These are phyloP conservation scores for Brassicogethes aeneus DNA, from an alignment of 2,888 invertebrate species.

Conservation along the genomic window DNA sequence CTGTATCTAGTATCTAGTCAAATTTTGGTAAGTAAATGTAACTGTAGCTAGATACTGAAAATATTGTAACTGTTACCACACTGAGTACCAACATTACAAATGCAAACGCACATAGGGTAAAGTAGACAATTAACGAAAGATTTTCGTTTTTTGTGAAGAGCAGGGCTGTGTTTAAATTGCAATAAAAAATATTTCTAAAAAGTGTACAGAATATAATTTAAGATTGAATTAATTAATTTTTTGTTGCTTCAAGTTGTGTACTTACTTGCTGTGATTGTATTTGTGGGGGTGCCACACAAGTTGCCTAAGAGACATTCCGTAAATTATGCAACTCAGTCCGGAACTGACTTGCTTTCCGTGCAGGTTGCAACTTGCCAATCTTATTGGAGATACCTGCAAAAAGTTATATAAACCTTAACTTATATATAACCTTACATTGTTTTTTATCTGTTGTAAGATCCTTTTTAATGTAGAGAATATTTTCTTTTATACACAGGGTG, in stretches of 20 bases:
- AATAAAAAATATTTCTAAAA: no score
- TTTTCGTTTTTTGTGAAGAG: background rate
- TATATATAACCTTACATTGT: no score
- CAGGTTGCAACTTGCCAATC: constrained; percentile 87
- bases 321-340: constrained; percentile 76
- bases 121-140: constrained; percentile 3
- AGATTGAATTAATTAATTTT: no score
- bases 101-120: background rate
- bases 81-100: constrained; percentile 8
- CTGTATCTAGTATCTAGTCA: background rate
- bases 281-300: constrained; percentile 38
- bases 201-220: no score
- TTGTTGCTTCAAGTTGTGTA: no score
- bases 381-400: constrained; percentile 67
- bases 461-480: no score
- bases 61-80: constrained; percentile 3
- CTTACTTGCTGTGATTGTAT: constrained; percentile 37
- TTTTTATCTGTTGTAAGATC: no score
- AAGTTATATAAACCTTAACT: constrained; percentile 1
- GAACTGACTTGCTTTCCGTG: constrained; percentile 86
- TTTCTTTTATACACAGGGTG: no score
- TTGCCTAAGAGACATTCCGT: constrained; percentile 36
- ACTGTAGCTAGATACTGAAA: no score
- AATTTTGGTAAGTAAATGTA: no score
- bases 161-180: no score